A percentile compares a stretch with the other conserved stretches of the same genome.
These are phyloP conservation scores for Spheniscus humboldti DNA, from an alignment of 2,797 vertebrate species.

Conservation along the genomic window DNA sequence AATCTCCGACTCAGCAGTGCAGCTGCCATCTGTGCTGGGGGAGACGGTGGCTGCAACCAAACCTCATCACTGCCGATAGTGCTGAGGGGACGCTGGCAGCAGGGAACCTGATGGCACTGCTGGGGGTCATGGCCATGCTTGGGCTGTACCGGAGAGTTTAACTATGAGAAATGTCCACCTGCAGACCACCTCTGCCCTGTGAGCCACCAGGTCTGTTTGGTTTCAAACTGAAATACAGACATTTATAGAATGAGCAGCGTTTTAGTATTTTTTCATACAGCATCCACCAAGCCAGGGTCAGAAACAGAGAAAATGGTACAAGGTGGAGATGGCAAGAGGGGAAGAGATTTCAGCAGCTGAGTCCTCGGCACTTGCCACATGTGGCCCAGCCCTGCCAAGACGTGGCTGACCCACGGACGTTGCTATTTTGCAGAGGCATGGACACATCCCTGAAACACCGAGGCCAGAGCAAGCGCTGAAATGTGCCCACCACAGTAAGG, in stretches of 20 bases:
- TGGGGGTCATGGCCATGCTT: neutral
- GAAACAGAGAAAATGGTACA: neutral
- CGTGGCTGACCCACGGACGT: accelerated
- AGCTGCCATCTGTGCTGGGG: neutral
- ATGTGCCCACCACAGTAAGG: neutral
- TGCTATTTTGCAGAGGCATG: neutral
- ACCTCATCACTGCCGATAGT: accelerated
- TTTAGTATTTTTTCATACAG: conserved; percentile 1
- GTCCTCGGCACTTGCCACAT: neutral
- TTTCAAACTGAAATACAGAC: neutral
- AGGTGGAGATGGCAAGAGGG: neutral
- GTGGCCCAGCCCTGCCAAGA: neutral
- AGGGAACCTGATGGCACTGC: neutral
- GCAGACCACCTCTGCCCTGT: neutral
- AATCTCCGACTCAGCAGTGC: neutral
- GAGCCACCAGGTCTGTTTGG: neutral
- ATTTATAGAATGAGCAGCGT: neutral
- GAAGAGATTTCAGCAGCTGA: neutral
- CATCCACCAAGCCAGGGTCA: neutral
- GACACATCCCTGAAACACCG: neutral
- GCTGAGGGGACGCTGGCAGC: neutral
- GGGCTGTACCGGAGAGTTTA: neutral
- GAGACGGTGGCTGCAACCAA: neutral
- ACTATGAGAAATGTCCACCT: neutral
- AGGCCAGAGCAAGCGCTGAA: neutral